phyloP scores from a whole-genome alignment of 1,140 invertebrate species.

The Euwallacea fornicatus region DNA sequence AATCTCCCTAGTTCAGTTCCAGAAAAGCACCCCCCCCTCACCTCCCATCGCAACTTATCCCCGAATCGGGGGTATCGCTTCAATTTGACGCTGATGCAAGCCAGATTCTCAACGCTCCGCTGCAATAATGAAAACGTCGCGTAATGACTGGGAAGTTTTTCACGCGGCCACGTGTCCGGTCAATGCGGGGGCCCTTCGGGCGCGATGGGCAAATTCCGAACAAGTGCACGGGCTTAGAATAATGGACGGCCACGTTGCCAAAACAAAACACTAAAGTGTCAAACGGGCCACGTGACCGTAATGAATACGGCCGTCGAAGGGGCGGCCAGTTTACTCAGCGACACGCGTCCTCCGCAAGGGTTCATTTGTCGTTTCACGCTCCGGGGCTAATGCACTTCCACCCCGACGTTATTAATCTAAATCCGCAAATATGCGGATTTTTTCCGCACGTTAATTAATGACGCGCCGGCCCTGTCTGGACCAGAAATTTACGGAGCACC shows the following conservation, averaged over 20 bases:
- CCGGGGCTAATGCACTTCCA: conserved; percentile 9
- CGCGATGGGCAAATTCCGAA: conserved; percentile 21
- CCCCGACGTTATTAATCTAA: conserved; percentile 4
- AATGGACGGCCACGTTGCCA: conserved; percentile 27
- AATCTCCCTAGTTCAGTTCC: too few species aligned
- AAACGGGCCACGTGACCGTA: conserved; percentile 34
- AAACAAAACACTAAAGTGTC: conserved; percentile 32
- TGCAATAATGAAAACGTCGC: neutral
- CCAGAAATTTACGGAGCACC: conserved; percentile 21
- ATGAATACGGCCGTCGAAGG: conserved; percentile 28
- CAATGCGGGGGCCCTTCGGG: neutral
- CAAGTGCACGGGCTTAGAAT: conserved; percentile 29
- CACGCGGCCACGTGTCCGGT: conserved; percentile 13
- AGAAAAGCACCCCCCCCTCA: too few species aligned
- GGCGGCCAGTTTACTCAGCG: conserved; percentile 32
- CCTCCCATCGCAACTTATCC: too few species aligned
- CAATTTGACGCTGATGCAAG: too few species aligned
- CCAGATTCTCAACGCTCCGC: too few species aligned
- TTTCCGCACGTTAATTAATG: conserved; percentile 11
- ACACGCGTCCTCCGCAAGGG: conserved; percentile 20
- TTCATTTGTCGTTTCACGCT: conserved; percentile 13
- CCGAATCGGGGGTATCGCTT: too few species aligned
- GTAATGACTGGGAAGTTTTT: neutral
- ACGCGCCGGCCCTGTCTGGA: neutral
- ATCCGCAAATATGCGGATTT: neutral